Evolutionary conservation across 1,140 invertebrate genomes (phyloP), one percentile per base, ranked within the genome.

Genomic region (Bradysia coprophila): DNA sequence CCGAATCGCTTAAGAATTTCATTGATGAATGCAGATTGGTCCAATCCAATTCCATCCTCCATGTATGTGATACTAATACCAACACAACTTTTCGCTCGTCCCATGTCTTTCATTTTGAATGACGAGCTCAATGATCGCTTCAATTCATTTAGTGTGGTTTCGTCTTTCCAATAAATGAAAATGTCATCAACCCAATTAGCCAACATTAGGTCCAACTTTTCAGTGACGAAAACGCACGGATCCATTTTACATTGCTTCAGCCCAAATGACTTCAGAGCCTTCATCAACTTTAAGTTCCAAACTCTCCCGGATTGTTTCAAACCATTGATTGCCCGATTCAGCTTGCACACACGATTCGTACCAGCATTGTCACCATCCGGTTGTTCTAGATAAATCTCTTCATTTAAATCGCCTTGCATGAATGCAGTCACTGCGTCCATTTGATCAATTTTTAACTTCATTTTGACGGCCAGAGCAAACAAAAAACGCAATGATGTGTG

Each of bases 11-110:
- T 42, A 19, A 63, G 31, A 23, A 64, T 41, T 43, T 54, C 50
- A 41, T 55, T 38, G 21, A 58, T 57, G 48, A 62, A 57, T 15
- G 47, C 28, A 38, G 47, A 48, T 43, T 61, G 59, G 48, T 51
- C 47, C 40, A 64, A 38, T 31, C 40, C 42, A 18, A 63, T 51
- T 44, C 46, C 19, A 20, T 44, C 38, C 41, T 50, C 49, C 21
- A 46, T 44, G 41, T 48, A 44, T 8, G 38, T 42, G 32, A 62
- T 56, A 46, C 54, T 47, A 21, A 57, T 55, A 6, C 57, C 55
- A 38, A 62, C 45, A 46, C 43, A 59, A 37, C 52, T 33, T 24
- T 49, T 46, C 21, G 49, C 46, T 43, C 39, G 22, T 10, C 43
- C 50, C 5, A 40, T 31, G 10, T 53, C 46, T 28, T 46, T 53